Base-by-base conservation (phyloP, 2,888 invertebrate species). In the Myopa testacea region DNA sequence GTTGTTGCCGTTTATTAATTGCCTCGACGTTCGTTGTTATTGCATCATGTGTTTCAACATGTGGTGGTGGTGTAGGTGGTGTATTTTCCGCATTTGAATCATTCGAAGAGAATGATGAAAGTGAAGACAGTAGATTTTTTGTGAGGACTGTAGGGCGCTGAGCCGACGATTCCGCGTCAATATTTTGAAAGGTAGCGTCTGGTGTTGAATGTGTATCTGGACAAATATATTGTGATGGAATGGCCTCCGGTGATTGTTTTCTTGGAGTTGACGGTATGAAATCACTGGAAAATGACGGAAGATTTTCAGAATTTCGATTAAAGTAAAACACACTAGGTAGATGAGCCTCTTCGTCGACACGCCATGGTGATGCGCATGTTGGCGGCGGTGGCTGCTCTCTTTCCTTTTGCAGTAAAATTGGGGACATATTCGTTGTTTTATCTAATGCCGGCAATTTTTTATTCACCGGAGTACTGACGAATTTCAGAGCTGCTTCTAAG, bases 241-340 rank as follows among this genome's bases (percentile, higher is more conserved):
- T 10, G 10, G 4, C 26, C 7, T 38, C 10, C 4, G 58, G 10
- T 55, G 82, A 84, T 2, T 82, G 79, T 12, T 82, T 82, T 4
- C 55, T 74, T 16, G 84, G 85, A 6, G 84, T 81, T 40, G 82
- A 75, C 34, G 85, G 84, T 80, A 87, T 82, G 68, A 82, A 82
- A 79, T 88, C 89, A 81, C 88, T 88, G 16, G 88, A 88, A 80
- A 86, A 89, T 1, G 88, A 87, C 0, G 89, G 88, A 55, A 88
- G 78, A 55, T 87, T 84, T n/a, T 85, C 85, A 16, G 84, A 83
- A 52, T 86, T 86, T 14, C 85, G 80, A 4, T 83, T 82, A 52
- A 89, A 88, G 72, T 83, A 82, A 77, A 88, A 88, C 8, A 83
- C 81, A 67, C 78, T 84, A 0, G 88, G 88, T 37, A 88, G 75